phyloP scores from a whole-genome alignment of 2,888 invertebrate genomes.

The Iphiclides podalirius region DNA sequence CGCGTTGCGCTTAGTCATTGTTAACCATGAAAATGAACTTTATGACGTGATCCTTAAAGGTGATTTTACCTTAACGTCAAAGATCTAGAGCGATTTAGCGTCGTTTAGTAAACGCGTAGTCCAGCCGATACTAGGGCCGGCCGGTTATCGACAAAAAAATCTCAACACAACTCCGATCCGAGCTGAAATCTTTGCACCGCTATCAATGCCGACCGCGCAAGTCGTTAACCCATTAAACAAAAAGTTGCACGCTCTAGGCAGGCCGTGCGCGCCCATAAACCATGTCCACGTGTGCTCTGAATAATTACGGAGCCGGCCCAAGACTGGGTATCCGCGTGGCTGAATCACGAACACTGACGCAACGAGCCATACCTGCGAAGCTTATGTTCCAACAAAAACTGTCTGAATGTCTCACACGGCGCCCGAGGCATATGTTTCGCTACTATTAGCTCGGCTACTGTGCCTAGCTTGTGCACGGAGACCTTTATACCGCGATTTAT shows the following conservation, averaged over 20 bases:
- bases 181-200: slow-evolving; percentile 34
- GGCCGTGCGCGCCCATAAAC: slow-evolving; percentile 58
- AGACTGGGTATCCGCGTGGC: slow-evolving; percentile 42
- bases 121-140: no score
- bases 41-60: not conserved
- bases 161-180: slow-evolving; percentile 6
- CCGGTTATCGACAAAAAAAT: slow-evolving; percentile 16
- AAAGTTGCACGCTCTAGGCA: slow-evolving; percentile 62
- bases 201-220: slow-evolving; percentile 49
- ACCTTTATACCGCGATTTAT: not conserved
- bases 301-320: slow-evolving; percentile 53
- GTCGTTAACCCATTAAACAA: slow-evolving; percentile 71
- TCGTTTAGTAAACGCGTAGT: slow-evolving; percentile 11
- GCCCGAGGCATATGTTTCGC: slow-evolving; percentile 10
- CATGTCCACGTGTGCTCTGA: slow-evolving; percentile 72
- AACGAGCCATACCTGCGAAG: slow-evolving; percentile 47
- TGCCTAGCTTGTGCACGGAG: no score
- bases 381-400: slow-evolving; percentile 42
- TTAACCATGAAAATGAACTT: slow-evolving; percentile 13
- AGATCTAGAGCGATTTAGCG: slow-evolving; percentile 8
- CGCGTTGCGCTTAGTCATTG: not conserved
- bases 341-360: slow-evolving; percentile 63
- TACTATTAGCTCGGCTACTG: slow-evolving; percentile 8
- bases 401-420: slow-evolving; percentile 28
- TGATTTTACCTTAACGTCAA: not conserved